These are phyloP conservation scores for Stenolophus ochropezus DNA, from an alignment of 2,888 invertebrate genomes.

Conservation along the genomic window DNA sequence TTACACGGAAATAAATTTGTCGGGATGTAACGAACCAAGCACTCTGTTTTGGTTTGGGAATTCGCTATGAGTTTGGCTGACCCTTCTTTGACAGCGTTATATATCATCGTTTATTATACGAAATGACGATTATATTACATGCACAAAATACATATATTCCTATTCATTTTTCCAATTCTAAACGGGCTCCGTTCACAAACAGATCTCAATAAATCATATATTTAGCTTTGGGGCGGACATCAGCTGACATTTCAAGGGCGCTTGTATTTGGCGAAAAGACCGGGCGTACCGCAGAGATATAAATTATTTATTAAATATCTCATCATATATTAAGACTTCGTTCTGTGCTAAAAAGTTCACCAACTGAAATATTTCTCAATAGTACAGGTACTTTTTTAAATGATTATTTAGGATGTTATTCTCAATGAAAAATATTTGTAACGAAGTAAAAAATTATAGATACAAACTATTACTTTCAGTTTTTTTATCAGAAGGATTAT, in stretches of 20 bases:
- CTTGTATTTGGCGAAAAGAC: not conserved
- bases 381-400: too few relatives aligned
- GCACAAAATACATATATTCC: not conserved
- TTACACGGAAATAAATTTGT: conserved; percentile 24
- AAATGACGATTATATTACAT: not conserved
- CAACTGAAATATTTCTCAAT: too few relatives aligned
- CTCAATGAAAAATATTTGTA: too few relatives aligned
- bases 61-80: not conserved
- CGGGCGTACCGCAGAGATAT: not conserved
- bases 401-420: too few relatives aligned
- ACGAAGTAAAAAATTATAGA: too few relatives aligned
- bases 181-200: not conserved
- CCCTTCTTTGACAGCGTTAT: not conserved
- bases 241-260: not conserved
- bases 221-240: not conserved
- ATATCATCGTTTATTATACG: not conserved
- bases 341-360: too few relatives aligned
- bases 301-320: not conserved
- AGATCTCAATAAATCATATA: not conserved
- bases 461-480: too few relatives aligned
- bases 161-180: not conserved
- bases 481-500: too few relatives aligned
- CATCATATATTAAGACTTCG: not conserved
- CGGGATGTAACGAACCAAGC: not conserved
- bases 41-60: conserved; percentile 1